A percentile compares a stretch with the other conserved stretches of the same genome.
Conservation (phyloP, 2,888 invertebrate species). For the Nowickia ferox region DNA sequence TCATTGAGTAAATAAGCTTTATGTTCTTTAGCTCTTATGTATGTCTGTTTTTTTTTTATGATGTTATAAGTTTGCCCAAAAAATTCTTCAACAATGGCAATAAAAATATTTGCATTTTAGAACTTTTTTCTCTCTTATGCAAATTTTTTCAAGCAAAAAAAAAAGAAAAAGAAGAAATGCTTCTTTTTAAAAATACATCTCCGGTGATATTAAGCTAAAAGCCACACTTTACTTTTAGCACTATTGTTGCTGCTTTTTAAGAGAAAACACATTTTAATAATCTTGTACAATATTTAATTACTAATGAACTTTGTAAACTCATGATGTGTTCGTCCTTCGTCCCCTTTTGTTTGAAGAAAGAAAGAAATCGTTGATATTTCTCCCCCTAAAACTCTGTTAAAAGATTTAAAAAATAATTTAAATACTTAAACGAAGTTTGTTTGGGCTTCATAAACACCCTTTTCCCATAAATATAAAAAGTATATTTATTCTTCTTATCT, state of each 20-base stretch:
- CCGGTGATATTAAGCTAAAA: background rate
- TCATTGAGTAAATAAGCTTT: conserved; percentile 66
- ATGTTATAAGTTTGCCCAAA: conserved; percentile 64
- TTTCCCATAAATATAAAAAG: conserved; percentile 17
- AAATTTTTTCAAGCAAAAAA: conserved; percentile 72
- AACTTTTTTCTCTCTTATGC: conserved; percentile 78
- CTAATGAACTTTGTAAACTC: conserved; percentile 30
- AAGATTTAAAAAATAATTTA: conserved; percentile 52
- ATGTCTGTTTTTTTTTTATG: conserved; percentile 8
- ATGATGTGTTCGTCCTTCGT: background rate
- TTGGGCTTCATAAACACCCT: conserved; percentile 54
- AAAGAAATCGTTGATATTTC: conserved; percentile 5
- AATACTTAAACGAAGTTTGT: conserved; percentile 50
- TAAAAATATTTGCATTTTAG: conserved; percentile 83
- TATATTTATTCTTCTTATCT: conserved; percentile 45
- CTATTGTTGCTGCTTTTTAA: background rate
- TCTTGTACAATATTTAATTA: conserved; percentile 12
- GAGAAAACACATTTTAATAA: conserved; percentile 7
- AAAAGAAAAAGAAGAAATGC: background rate
- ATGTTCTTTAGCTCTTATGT: conserved; percentile 29
- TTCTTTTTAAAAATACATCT: background rate
- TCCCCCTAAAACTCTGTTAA: conserved; percentile 34
- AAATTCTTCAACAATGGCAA: conserved; percentile 80
- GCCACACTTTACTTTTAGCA: background rate
- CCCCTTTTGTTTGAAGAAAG: background rate